Evolutionary conservation across 1,140 invertebrate species (phyloP), one percentile per base, ranked within the genome.

Genomic region (Zaprionus davidi): DNA sequence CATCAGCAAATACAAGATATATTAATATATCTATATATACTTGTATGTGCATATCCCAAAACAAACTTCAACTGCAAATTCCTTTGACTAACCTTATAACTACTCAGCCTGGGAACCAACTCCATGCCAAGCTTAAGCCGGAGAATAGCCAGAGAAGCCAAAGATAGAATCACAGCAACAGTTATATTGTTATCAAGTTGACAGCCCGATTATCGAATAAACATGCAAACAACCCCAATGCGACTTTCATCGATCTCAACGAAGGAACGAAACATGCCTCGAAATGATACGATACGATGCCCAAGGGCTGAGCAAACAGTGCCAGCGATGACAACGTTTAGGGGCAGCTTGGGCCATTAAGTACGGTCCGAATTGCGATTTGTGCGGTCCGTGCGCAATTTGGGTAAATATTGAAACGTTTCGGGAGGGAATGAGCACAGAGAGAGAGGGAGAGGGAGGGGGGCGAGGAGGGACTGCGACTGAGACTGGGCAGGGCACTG

Each of bases 341-440:
- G 70, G 72, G 80, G 68, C 71, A 71, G 63, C 57, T 72, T 78
- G 74, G 72, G 73, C 77, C 77, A 78, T 88, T 70, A 83, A 88
- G 81, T 87, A 74, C 73, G 81, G 67, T 76, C 72, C 71, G 66
- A 79, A 75, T 90, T 79, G 85, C 81, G 74, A 84, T 84, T 75
- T 70, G 62, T 72, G 31, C 57, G 71, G 69, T 62, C 57, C 65
- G 69, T 46, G 58, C 66, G 81, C 84, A 79, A 88, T 88, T 88
- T 88, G 85, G 81, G 85, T 90, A 90, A 90, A 90, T 90, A 90
- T 90, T 90, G 81, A 90, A 90, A 74, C 85, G 79, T 88, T 88
- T 81, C 46, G 66, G 6, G 65, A 36, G 38, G 53, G 9, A 11
- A 22, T 17, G 24, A 12, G 38, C 26, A 36, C 17, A 20, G 7